Base-by-base conservation (phyloP, 2,113 vertebrate species). In the Prunella fulvescens region DNA sequence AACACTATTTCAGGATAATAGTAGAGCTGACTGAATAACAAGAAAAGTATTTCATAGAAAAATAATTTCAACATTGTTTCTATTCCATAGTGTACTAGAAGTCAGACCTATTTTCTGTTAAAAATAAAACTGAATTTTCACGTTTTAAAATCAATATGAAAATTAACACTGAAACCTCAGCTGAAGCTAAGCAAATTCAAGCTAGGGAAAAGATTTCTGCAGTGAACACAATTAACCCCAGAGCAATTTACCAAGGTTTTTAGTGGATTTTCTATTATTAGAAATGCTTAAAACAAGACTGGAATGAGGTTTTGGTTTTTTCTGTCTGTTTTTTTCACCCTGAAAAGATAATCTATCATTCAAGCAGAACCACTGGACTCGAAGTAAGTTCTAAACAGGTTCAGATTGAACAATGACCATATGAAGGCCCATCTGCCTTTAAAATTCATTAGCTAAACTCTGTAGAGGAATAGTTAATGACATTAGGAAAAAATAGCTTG, bases 151-250 rank as follows among this genome's bases (percentile, higher is more conserved):
- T 93, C 79, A 92, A 73, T 92, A 92, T 26, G 48, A 90, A 71
- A 90, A 85, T 93, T 96, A 95, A 89, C 60, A 87, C 51, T 70
- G 69, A 84, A 94, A 73, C 54, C 60, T 73, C 58, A 79, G 45
- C 77, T 91, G 72, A 83, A 96, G 51, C 69, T 89, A 86, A 92
- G 28, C 65, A 96, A 93, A 95, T 92, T 93, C 83, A 92, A 86
- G 56, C 44, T 23, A 73, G 60, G 47, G 31, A 88, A 81, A 91
- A 78, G 29, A 67, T 71, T 93, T 94, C 53, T 94, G 44, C 51
- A 77, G 39, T 1, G 44, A 95, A 88, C 39, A 78, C 56, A 93
- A 93, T 94, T 96, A 96, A 95, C 72, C 88, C 65, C 60, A 81
- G 83, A 94, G 80, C 72, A 95, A 88, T 92, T 93, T 92, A 80